Conservation (phyloP, 2,888 invertebrate genomes). For the Tinea pellionella region DNA sequence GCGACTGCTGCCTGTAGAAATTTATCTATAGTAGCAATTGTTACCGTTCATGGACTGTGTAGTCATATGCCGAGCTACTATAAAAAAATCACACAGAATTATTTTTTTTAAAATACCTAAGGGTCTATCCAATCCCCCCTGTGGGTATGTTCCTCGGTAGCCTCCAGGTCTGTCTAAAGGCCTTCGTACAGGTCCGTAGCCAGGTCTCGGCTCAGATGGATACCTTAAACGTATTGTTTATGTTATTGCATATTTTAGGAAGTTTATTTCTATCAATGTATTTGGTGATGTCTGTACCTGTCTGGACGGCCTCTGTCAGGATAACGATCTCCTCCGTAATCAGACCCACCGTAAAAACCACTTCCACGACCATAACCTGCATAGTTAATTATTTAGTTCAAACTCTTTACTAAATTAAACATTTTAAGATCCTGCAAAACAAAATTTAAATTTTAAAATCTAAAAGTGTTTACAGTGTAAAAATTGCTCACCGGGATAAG, state of each 20-base stretch:
- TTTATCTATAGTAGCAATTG: too few species aligned
- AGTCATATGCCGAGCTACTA: too few species aligned
- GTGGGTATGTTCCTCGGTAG: conserved; percentile 60
- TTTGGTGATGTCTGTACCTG: conserved; percentile 36
- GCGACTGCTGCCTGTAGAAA: too few species aligned
- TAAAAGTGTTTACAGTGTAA: neutral
- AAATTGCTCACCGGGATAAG: conserved; percentile 54
- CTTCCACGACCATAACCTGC: conserved; percentile 55
- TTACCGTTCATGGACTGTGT: too few species aligned
- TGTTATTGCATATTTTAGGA: neutral
- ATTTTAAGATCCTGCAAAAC: too few species aligned
- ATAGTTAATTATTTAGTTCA: neutral
- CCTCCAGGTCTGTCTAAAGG: conserved; percentile 57
- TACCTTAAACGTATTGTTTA: too few species aligned
- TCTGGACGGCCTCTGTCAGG: conserved; percentile 61
- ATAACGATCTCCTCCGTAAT: conserved; percentile 46
- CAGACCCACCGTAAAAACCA: conserved; percentile 44
- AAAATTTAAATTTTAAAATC: too few species aligned
- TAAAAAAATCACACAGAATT: neutral
- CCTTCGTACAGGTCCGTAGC: conserved; percentile 38
- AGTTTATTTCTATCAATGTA: neutral
- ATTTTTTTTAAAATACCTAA: conserved; percentile 25
- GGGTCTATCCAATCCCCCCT: conserved; percentile 49
- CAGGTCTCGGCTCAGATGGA: conserved; percentile 54
- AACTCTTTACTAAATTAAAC: too few species aligned